Percentiles rank a stretch among this genome's conserved stretches.
These are phyloP conservation scores for Odontophorus gujanensis DNA, from an alignment of 2,113 vertebrate genomes.

Conservation along the genomic window DNA sequence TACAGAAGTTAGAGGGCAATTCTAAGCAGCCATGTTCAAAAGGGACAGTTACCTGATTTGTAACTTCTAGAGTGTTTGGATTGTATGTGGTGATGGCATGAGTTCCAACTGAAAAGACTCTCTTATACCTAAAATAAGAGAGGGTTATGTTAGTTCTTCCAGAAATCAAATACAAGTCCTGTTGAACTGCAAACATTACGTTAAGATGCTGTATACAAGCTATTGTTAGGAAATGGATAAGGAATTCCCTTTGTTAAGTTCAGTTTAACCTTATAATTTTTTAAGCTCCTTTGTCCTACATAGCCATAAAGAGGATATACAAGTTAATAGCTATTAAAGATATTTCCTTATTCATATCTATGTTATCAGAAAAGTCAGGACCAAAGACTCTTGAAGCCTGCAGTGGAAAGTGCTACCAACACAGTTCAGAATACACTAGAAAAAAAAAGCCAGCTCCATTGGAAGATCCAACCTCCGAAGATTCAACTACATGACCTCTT, in stretches of 20 bases:
- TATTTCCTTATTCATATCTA: background rate
- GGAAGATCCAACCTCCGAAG: background rate
- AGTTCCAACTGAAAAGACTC: slow-evolving; percentile 96
- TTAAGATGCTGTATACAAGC: background rate
- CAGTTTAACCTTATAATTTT: background rate
- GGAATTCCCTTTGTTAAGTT: background rate
- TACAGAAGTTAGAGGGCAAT: background rate
- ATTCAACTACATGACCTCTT: background rate
- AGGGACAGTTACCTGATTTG: slow-evolving; percentile 90
- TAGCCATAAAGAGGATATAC: background rate
- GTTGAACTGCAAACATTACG: background rate
- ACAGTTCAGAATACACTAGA: background rate
- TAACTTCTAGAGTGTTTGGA: slow-evolving; percentile 96
- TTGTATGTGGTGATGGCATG: slow-evolving; percentile 98
- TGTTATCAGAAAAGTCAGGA: background rate
- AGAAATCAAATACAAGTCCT: background rate
- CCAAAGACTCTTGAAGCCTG: background rate
- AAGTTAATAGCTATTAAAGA: background rate
- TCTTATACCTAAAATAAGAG: slow-evolving; percentile 87
- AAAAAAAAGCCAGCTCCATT: background rate
- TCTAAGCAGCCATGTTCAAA: background rate
- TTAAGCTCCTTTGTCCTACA: background rate
- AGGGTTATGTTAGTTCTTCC: slow-evolving; percentile 12
- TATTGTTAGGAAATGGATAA: background rate
- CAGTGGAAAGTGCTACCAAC: background rate